A percentile compares a stretch with the other conserved stretches of the same genome.
Conservation (phyloP, 2,888 invertebrate species). For the Sinodicranocentrus sp. region DNA sequence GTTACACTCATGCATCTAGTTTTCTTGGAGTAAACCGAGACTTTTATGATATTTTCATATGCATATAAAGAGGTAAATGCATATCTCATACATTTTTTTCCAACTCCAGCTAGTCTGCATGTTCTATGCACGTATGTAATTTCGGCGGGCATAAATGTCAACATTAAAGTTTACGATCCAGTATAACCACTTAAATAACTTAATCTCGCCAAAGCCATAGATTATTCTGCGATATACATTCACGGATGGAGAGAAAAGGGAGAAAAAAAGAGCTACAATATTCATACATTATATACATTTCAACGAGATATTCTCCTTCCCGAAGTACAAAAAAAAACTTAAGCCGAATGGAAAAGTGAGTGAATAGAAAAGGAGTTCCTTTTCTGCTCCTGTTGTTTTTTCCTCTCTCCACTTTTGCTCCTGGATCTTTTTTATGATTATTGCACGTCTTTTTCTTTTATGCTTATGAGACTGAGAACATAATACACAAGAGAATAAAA, state of each 20-base stretch:
- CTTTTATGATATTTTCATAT: too few species aligned
- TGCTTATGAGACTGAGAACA: conserved; percentile 37
- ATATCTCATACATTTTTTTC: too few species aligned
- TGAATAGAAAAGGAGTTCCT: not conserved
- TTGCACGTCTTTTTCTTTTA: conserved; percentile 51
- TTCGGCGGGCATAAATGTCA: conserved; percentile 69
- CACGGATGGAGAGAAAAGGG: conserved; percentile 25
- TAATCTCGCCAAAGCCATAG: conserved; percentile 67
- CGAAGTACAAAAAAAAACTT: not conserved
- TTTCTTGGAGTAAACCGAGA: too few species aligned
- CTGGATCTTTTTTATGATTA: conserved; percentile 65
- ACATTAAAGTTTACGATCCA: conserved; percentile 74
- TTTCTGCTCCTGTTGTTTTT: conserved; percentile 14
- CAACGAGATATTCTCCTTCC: conserved; percentile 36
- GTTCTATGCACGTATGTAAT: conserved; percentile 66
- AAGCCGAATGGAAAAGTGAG: conserved; percentile 29
- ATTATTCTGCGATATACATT: conserved; percentile 60
- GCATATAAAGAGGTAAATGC: too few species aligned
- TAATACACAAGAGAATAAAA: conserved; percentile 22
- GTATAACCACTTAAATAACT: conserved; percentile 73
- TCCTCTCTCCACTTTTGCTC: conserved; percentile 21
- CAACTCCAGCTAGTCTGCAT: conserved; percentile 59
- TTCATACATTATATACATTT: conserved; percentile 59
- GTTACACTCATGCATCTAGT: too few species aligned
- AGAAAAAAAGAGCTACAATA: conserved; percentile 1